Base-by-base conservation (phyloP, 1,140 invertebrate genomes). In the Caenorhabditis remanei region DNA sequence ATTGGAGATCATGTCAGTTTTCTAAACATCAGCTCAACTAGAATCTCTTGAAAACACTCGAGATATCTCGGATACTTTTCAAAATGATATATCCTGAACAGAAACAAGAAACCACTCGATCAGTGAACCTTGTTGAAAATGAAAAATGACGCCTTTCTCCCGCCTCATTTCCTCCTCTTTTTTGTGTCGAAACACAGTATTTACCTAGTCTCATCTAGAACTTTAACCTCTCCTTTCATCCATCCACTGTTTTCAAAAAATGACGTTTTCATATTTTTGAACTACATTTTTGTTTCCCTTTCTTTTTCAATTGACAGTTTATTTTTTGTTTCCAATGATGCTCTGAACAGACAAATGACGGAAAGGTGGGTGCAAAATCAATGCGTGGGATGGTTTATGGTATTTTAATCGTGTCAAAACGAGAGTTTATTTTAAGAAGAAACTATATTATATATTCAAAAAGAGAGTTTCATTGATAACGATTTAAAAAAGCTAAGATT, bases 61-160 rank as follows among this genome's bases (percentile, higher is more conserved):
- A 32, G 32, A 32, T 32, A 32, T 32, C 32, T 32, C 32, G 32
- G 56, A 61, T 61, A 65, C 4, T 65, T 65, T 71, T 46, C 6
- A 43, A 71, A 48, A 46, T 46, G 4, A 43, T 21, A 16, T n/a
- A 46, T 43, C 43, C 32, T 40, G 24, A 19, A 24, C 4, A 65
- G 63, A 65, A 65, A 65, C 63, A 65, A 41, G 24, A 65, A 65
- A 65, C 40, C 67, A 19, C 67, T 46, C n/a, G 21, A 79, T 79
- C 71, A 79, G 19, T 24, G 71, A 79, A 79, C 71, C 43, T 41
- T 50, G 71, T 79, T 21, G 46, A 79, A 61, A 79, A 79, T 50
- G 43, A 50, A 79, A 79, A 79, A 79, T 32, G 43, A 32, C 43
- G 21, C 43, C 43, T 24, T 24, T 67, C 63, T 67, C 63, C 13